These are phyloP conservation scores for Isichthys henryi DNA, from an alignment of 2,113 vertebrate genomes.

Conservation along the genomic window DNA sequence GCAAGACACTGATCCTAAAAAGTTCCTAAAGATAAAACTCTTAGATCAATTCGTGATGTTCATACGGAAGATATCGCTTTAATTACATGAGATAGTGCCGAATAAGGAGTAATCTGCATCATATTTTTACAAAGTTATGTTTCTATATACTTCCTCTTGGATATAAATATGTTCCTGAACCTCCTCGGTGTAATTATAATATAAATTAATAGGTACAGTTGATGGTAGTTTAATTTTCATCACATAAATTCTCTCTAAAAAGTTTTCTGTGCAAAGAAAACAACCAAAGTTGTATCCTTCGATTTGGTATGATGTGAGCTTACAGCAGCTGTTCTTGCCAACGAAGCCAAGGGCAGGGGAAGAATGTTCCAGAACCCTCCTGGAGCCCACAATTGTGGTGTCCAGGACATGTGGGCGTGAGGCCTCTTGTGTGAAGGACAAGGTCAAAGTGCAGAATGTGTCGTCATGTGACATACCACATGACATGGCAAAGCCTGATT, in stretches of 20 bases:
- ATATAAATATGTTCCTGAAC: background rate
- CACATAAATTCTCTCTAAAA: background rate
- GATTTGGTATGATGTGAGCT: background rate
- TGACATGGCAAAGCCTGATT: background rate
- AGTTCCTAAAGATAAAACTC: conserved; percentile 1
- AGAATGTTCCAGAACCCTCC: background rate
- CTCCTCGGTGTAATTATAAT: background rate
- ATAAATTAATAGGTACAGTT: background rate
- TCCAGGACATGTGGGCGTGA: background rate
- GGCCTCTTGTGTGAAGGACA: background rate
- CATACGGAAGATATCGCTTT: background rate
- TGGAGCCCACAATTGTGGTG: background rate
- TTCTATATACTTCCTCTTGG: conserved; percentile 2
- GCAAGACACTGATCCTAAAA: background rate
- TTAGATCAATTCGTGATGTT: background rate
- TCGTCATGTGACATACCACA: background rate
- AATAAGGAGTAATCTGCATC: background rate
- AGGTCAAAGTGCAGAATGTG: background rate
- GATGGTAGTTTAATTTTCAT: background rate
- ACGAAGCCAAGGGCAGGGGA: background rate
- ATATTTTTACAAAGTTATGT: conserved; percentile 3
- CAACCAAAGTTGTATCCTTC: background rate
- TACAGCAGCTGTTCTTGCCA: background rate
- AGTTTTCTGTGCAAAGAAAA: background rate
- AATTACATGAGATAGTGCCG: background rate